Evolutionary conservation across 2,797 vertebrate genomes (phyloP), one percentile per base, ranked within the genome.

Genomic region (Megalops cyprinoides): DNA sequence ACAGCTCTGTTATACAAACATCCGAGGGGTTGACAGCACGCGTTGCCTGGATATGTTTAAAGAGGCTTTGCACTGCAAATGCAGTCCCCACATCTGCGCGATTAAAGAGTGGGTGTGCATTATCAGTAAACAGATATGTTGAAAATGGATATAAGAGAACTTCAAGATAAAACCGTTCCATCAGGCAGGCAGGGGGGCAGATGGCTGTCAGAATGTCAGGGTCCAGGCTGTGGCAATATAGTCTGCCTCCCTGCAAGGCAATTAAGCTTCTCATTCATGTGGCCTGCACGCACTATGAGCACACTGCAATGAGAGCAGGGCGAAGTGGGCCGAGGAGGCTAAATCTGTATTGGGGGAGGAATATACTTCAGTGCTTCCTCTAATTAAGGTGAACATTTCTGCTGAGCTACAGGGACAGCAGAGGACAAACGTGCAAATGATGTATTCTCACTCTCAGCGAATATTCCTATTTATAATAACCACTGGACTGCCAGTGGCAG

Each of bases 361-460:
- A 39, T 73, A 71, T 56, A 6, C 67, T 51, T 37, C 1, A 39
- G 6, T 39, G 7, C 79, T 46, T 74, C 49, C 25, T 28, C 51
- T 80, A 74, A 75, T 80, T 80, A 80, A 60, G 55, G 56, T 46
- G 42, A 74, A 34, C 12, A 42, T 46, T 62, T 75, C 28, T 80
- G 42, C 56, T 25, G 55, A 75, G 25, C 42, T 75, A 56, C 44
- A 51, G 44, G 31, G 25, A 39, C 55, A 49, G 71, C 71, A 75
- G 55, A 58, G 53, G 79, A 48, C 71, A 60, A 80, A 58, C 42
- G 56, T 74, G 31, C 60, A 65, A 44, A 10, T 31, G n/a, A 48
- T 56, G 25, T 34, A 34, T 25, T 77, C 34, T 48, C 55, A 12
- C 23, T 78, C 12, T 37, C 23, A 76, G 53, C 39, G 46, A 42